phyloP scores from a whole-genome alignment of 2,888 invertebrate species.

The Spatulosminthurus flaviceps region DNA sequence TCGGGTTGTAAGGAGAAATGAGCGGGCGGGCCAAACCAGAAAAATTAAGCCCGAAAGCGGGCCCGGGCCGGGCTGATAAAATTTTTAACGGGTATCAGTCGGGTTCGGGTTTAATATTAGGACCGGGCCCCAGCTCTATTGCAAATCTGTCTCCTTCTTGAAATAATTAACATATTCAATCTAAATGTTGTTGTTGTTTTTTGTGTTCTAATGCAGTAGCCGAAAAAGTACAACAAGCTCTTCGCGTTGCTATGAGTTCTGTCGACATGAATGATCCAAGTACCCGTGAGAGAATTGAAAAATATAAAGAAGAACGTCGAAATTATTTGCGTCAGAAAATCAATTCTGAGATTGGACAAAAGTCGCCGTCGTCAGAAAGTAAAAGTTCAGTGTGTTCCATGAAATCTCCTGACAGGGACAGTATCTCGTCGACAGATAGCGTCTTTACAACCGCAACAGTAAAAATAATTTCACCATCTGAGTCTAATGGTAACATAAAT shows the following conservation, averaged over 20 bases:
- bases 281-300: slow-evolving; percentile 84
- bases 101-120: too few species aligned
- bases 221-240: slow-evolving; percentile 58
- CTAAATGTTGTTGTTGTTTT: too few species aligned
- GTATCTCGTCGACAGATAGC: slow-evolving; percentile 49
- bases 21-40: too few species aligned
- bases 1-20: too few species aligned
- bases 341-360: slow-evolving; percentile 66
- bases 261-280: slow-evolving; percentile 69
- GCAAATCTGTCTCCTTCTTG: too few species aligned
- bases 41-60: too few species aligned
- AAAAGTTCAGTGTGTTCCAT: slow-evolving; percentile 45
- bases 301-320: slow-evolving; percentile 89
- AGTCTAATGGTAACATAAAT: slow-evolving; percentile 18
- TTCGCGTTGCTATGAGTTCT: slow-evolving; percentile 61
- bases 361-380: slow-evolving; percentile 48
- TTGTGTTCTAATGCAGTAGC: slow-evolving; percentile 47
- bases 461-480: slow-evolving; percentile 22
- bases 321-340: slow-evolving; percentile 83
- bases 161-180: too few species aligned
- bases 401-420: slow-evolving; percentile 49
- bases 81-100: too few species aligned
- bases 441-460: slow-evolving; percentile 48
- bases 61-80: too few species aligned
- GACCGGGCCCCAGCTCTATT: too few species aligned